Evolutionary conservation across 2,888 invertebrate genomes (phyloP).

Genomic region (Dasysyrphus albostriatus): DNA sequence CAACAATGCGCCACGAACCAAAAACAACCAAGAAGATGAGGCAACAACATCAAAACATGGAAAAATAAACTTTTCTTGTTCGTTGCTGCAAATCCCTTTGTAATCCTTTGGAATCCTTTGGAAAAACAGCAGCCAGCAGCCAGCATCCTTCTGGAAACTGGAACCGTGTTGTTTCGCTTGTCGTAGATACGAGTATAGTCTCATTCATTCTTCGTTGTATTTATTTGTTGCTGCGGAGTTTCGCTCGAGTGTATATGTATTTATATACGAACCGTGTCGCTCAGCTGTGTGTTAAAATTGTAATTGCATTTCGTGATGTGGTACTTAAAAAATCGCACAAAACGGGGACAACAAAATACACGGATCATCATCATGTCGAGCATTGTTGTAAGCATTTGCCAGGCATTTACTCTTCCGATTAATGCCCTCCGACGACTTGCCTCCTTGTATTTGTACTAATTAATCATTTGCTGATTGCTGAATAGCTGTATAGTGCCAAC

Average conservation of each 20-base stretch:
- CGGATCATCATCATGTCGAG: slow-evolving; percentile 65
- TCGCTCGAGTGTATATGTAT: neutral
- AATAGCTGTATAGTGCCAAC: neutral
- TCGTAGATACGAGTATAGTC: neutral
- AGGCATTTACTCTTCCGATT: slow-evolving; percentile 61
- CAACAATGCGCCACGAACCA: slow-evolving; percentile 67
- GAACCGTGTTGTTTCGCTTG: slow-evolving; percentile 23
- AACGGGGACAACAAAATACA: slow-evolving; percentile 33
- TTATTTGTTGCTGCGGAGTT: slow-evolving; percentile 17
- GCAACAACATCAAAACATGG: slow-evolving; percentile 36
- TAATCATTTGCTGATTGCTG: slow-evolving; percentile 47
- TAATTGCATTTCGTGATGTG: slow-evolving; percentile 72
- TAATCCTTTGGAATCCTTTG: slow-evolving; percentile 65
- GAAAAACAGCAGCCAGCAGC: slow-evolving; percentile 44
- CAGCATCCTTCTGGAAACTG: slow-evolving; percentile 32
- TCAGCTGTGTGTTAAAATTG: slow-evolving; percentile 74
- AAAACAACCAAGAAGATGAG: slow-evolving; percentile 41
- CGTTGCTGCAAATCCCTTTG: slow-evolving; percentile 57
- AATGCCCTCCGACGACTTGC: slow-evolving; percentile 12
- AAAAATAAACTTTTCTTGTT: slow-evolving; percentile 58
- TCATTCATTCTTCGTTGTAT: neutral
- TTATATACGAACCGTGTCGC: slow-evolving; percentile 52
- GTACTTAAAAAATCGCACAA: slow-evolving; percentile 63
- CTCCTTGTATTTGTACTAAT: slow-evolving; percentile 53
- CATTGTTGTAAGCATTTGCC: slow-evolving; percentile 54